These are phyloP conservation scores for Allygus modestus DNA, from an alignment of 2,888 invertebrate species.

Conservation along the genomic window DNA sequence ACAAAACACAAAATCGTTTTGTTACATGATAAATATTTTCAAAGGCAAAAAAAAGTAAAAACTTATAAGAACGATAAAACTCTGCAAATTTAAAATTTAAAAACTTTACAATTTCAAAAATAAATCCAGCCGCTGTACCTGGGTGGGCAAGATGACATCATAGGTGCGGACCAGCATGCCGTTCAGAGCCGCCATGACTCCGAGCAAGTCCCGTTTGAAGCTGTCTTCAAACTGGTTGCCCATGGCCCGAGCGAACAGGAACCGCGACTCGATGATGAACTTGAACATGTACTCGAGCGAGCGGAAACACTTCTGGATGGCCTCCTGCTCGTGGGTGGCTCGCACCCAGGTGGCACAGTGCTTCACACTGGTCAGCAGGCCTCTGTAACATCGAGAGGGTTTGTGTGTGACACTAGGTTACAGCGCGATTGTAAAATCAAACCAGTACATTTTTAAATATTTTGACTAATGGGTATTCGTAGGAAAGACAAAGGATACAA, in stretches of 20 bases:
- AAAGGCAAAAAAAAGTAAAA: too few relatives aligned
- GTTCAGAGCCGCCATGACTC: conserved; percentile 87
- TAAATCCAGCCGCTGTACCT: conserved; percentile 76
- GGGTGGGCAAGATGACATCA: conserved; percentile 87
- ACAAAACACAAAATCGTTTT: too few relatives aligned
- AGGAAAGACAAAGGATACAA: too few relatives aligned
- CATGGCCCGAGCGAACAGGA: conserved; percentile 90
- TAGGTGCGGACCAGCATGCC: conserved; percentile 85
- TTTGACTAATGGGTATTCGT: too few relatives aligned
- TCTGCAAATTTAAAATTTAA: too few relatives aligned
- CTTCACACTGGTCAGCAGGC: conserved; percentile 91
- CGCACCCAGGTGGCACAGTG: conserved; percentile 93
- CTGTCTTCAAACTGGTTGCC: conserved; percentile 94
- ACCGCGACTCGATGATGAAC: conserved; percentile 92
- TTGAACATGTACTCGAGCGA: conserved; percentile 96
- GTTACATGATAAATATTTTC: too few relatives aligned
- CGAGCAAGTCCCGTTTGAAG: conserved; percentile 88
- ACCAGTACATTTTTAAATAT: too few relatives aligned
- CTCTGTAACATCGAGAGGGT: too few relatives aligned
- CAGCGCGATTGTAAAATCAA: too few relatives aligned
- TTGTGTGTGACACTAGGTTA: too few relatives aligned
- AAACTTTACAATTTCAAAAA: too few relatives aligned
- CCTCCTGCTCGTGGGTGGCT: conserved; percentile 91
- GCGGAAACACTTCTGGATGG: conserved; percentile 92
- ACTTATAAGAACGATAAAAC: too few relatives aligned